Evolutionary conservation across 2,888 invertebrate species (phyloP), one percentile per base, ranked within the genome.

Genomic region (Philhelius pedissequus): DNA sequence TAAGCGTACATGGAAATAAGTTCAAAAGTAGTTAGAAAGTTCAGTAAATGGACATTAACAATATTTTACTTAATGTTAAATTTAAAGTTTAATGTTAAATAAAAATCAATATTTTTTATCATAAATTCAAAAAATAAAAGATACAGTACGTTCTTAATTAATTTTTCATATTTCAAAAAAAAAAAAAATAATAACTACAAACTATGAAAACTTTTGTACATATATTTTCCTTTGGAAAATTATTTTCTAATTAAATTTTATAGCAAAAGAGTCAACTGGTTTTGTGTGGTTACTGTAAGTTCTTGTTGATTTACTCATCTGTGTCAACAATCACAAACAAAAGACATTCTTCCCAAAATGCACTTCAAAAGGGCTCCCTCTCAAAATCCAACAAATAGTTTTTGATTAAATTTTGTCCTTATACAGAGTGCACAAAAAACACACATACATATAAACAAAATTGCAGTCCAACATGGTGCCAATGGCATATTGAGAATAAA

Each of bases 401-500:
- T 58, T n/a, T 58, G 58, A 58, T 58, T 38, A 58, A 38, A 58
- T 58, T 58, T 58, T n/a, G 35, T 58, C 58, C 58, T 58, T 22
- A 25, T 52, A 27, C 7, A 50, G n/a, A n/a, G n/a, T n/a, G n/a
- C n/a, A n/a, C n/a, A n/a, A n/a, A n/a, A n/a, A n/a, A n/a, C n/a
- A 7, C 18, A 25, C n/a, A 50, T 2, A 35, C 7, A 35, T 11
- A 27, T 3, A 52, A 5, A 20, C n/a, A 43, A 60, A 43, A 15
- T 40, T 43, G 27, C 60, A 60, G 27, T 60, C 27, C 11, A 60
- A 27, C 35, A 27, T 60, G 25, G 62, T 62, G 62, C 45, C 62
- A 64, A 64, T 64, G 64, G 64, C 45, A 45, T 48, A 32, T 45
- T 64, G 64, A 64, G 8, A 64, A 64, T 64, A 48, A 64, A 64